phyloP scores from a whole-genome alignment of 2,113 vertebrate species.

The Phoenicopterus ruber region DNA sequence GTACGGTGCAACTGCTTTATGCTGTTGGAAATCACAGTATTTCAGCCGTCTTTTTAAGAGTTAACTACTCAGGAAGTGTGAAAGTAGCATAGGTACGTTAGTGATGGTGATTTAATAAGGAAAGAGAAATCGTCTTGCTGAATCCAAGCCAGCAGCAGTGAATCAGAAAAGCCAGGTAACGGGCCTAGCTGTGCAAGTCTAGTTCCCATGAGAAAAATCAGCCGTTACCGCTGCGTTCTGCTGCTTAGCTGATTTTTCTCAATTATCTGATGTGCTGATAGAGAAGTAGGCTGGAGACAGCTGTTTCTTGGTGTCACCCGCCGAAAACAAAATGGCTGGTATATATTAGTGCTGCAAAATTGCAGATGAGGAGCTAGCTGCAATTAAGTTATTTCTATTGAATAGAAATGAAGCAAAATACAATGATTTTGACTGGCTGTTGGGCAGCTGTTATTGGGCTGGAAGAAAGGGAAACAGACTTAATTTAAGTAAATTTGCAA shows the following conservation, averaged over 20 bases:
- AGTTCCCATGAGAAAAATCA: neutral
- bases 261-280: slow-evolving; percentile 19
- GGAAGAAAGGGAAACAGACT: slow-evolving; percentile 20
- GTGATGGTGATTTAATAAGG: neutral
- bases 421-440: slow-evolving; percentile 25
- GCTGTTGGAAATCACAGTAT: neutral
- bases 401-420: slow-evolving; percentile 34
- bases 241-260: neutral
- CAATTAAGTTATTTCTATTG: slow-evolving; percentile 58
- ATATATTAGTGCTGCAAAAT: slow-evolving; percentile 45
- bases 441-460: slow-evolving; percentile 12
- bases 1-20: neutral
- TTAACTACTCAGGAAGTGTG: neutral
- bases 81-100: neutral
- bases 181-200: neutral
- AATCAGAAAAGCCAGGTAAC: neutral
- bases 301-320: slow-evolving; percentile 38
- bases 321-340: slow-evolving; percentile 70
- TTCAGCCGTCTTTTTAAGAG: neutral
- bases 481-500: slow-evolving; percentile 53
- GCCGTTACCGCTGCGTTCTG: neutral
- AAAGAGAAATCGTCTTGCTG: neutral
- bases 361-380: slow-evolving; percentile 41
- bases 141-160: neutral
- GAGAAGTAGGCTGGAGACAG: slow-evolving; percentile 35